phyloP scores from a whole-genome alignment of 2,888 invertebrate species.

The Lasioglossum figueresi region DNA sequence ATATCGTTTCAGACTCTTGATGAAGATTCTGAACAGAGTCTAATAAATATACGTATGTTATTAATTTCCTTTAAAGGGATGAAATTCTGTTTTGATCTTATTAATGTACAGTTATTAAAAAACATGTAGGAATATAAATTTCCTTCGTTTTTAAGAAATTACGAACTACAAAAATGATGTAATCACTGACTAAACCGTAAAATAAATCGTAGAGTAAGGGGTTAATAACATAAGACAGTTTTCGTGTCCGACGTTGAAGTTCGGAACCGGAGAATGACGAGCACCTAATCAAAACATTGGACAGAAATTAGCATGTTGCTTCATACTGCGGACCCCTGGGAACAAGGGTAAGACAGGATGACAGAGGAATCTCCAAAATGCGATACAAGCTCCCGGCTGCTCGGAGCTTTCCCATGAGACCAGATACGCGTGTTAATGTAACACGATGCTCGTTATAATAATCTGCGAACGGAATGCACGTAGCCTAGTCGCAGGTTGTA shows the following conservation, averaged over 20 bases:
- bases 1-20: too few species aligned
- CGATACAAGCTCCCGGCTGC: conserved; percentile 44
- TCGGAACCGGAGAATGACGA: neutral
- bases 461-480: conserved; percentile 78
- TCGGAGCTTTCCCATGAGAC: conserved; percentile 71
- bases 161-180: too few species aligned
- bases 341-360: conserved; percentile 14
- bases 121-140: too few species aligned
- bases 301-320: conserved; percentile 13
- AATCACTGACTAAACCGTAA: too few species aligned
- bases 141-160: too few species aligned
- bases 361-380: conserved; percentile 26
- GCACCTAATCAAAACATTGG: neutral
- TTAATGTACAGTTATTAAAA: too few species aligned
- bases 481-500: conserved; percentile 67
- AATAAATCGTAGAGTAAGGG: too few species aligned
- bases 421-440: conserved; percentile 82
- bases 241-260: neutral
- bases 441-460: conserved; percentile 82
- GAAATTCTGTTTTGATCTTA: too few species aligned
- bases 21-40: too few species aligned
- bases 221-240: too few species aligned
- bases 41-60: too few species aligned
- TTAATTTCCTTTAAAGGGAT: too few species aligned
- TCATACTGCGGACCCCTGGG: neutral